phyloP scores from a whole-genome alignment of 1,140 invertebrate species.

The Zaprionus gabonicus region DNA sequence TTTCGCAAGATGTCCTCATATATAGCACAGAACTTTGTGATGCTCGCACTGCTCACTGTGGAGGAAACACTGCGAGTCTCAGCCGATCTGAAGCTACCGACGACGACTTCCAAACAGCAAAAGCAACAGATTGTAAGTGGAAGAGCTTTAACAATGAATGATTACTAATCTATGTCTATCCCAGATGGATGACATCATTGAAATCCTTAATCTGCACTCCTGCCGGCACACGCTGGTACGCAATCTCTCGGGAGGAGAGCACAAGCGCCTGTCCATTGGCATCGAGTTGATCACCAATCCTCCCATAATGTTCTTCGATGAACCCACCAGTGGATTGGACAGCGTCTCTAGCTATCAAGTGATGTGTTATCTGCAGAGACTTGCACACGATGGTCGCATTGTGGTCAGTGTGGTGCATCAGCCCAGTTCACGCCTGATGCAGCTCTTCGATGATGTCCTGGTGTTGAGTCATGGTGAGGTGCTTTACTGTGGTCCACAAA shows the following conservation, averaged over 20 bases:
- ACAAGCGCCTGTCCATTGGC: slow-evolving; percentile 93
- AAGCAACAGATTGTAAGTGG: slow-evolving; percentile 65
- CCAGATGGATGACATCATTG: slow-evolving; percentile 87
- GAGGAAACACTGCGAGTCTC: slow-evolving; percentile 88
- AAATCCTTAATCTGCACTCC: slow-evolving; percentile 86
- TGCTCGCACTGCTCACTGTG: slow-evolving; percentile 88
- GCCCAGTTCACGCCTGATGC: slow-evolving; percentile 93
- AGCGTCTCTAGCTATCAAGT: slow-evolving; percentile 90
- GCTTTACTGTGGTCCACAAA: slow-evolving; percentile 87
- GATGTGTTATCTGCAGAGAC: slow-evolving; percentile 87
- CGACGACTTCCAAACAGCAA: slow-evolving; percentile 36
- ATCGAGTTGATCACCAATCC: slow-evolving; percentile 94
- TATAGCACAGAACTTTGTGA: slow-evolving; percentile 89
- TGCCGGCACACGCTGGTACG: slow-evolving; percentile 88
- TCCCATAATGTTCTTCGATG: slow-evolving; percentile 88
- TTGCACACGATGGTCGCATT: slow-evolving; percentile 90
- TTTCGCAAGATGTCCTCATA: slow-evolving; percentile 88
- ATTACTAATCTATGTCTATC: not conserved
- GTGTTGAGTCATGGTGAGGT: slow-evolving; percentile 87
- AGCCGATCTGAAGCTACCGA: slow-evolving; percentile 86
- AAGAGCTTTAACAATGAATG: not conserved
- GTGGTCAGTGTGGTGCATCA: slow-evolving; percentile 95
- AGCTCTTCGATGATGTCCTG: slow-evolving; percentile 88
- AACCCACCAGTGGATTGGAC: slow-evolving; percentile 92
- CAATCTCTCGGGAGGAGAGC: slow-evolving; percentile 92